phyloP scores from a whole-genome alignment of 1,140 invertebrate species.

The Tetramorium parvispinum region DNA sequence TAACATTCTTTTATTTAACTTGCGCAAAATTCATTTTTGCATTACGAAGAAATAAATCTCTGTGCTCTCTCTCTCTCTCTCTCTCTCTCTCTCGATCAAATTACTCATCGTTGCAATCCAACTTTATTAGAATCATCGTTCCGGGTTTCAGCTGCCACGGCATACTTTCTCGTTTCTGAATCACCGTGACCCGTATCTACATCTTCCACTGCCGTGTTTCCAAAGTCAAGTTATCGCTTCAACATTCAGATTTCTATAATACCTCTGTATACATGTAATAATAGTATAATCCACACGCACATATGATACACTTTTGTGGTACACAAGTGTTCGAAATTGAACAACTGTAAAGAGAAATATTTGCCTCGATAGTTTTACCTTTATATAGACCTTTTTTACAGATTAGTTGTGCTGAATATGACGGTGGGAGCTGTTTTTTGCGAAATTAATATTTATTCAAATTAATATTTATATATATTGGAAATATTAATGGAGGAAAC shows the following conservation, averaged over 20 bases:
- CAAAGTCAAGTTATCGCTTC: neutral
- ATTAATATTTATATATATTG: neutral
- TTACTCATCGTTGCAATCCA: neutral
- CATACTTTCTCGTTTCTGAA: slow-evolving; percentile 34
- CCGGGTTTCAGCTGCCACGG: neutral
- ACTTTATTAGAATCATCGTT: slow-evolving; percentile 6
- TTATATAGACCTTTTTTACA: neutral
- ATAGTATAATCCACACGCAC: neutral
- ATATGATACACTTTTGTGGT: neutral
- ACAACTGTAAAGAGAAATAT: neutral
- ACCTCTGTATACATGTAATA: neutral
- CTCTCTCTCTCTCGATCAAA: neutral
- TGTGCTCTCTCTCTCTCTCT: neutral
- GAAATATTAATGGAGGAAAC: neutral
- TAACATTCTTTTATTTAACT: neutral
- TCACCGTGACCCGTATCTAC: neutral
- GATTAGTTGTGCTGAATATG: neutral
- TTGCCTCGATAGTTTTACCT: neutral
- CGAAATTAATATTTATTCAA: neutral
- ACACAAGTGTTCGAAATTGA: neutral
- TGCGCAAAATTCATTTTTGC: neutral
- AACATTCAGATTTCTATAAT: neutral
- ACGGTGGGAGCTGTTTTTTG: too few relatives aligned
- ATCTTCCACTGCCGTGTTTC: slow-evolving; percentile 29
- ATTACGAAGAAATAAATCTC: neutral